phyloP scores from a whole-genome alignment of 2,797 vertebrate genomes.

The Neopelma chrysocephalum region DNA sequence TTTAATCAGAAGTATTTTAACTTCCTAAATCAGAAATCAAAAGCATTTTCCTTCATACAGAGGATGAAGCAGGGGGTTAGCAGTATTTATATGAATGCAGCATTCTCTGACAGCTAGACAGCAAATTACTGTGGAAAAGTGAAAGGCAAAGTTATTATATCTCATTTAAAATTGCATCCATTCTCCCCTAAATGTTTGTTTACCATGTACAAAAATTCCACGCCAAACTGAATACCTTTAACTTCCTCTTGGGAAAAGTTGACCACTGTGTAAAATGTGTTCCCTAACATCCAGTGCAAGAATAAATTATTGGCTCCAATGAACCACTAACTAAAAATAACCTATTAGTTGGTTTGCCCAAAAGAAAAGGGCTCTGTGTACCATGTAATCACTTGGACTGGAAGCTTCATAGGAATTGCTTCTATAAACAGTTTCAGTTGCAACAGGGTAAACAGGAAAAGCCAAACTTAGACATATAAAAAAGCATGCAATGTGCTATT shows the following conservation, averaged over 20 bases:
- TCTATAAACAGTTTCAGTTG: constrained; percentile 60
- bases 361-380: constrained; percentile 57
- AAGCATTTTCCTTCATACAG: background rate
- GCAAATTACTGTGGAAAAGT: background rate
- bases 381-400: constrained; percentile 39
- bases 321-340: constrained; percentile 51
- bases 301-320: background rate
- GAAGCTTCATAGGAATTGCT: constrained; percentile 24
- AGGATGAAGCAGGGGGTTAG: background rate
- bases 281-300: background rate
- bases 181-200: background rate
- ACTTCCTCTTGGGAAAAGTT: background rate
- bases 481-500: background rate
- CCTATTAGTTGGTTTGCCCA: constrained; percentile 39
- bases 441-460: constrained; percentile 61
- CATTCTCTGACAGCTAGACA: background rate
- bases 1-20: background rate
- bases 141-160: background rate
- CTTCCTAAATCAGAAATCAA: background rate
- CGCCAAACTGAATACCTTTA: background rate
- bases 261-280: background rate
- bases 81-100: background rate
- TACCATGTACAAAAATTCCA: background rate
- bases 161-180: background rate
- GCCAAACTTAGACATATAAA: constrained; percentile 53